phyloP scores from a whole-genome alignment of 2,888 invertebrate genomes.

The Nysson spinosus region DNA sequence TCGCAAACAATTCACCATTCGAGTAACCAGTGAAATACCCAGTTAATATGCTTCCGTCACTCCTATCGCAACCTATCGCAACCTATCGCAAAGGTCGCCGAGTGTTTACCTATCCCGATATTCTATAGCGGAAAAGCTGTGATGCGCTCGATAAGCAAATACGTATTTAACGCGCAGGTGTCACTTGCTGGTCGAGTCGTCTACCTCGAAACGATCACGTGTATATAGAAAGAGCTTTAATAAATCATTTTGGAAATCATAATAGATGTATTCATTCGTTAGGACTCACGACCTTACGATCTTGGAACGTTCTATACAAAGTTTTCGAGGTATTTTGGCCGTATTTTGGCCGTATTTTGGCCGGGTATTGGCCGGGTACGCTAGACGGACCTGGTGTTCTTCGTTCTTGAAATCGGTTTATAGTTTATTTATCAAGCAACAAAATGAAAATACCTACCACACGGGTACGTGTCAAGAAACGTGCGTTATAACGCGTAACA shows the following conservation, averaged over 20 bases:
- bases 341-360: no score
- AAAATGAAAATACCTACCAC: constrained; percentile 36
- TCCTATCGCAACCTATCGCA: no score
- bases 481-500: no score
- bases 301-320: constrained; percentile 16
- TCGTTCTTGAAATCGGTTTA: constrained; percentile 12
- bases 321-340: neutral
- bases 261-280: constrained; percentile 11
- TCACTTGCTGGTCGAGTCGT: constrained; percentile 65
- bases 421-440: constrained; percentile 56
- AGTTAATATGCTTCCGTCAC: no score
- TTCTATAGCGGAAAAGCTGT: no score
- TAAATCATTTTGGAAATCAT: constrained; percentile 38
- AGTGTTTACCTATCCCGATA: no score
- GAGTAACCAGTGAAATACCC: no score
- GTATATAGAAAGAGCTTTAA: constrained; percentile 31
- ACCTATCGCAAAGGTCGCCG: no score
- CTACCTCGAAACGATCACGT: constrained; percentile 18
- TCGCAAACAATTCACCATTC: no score
- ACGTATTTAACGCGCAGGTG: constrained; percentile 12
- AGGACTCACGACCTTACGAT: neutral
- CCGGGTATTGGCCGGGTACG: no score
- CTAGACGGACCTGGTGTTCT: constrained; percentile 23
- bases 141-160: no score
- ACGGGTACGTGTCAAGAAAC: constrained; percentile 13